These are phyloP conservation scores for Chaetodon trifasciatus DNA, from an alignment of 2,797 vertebrate species.

Conservation along the genomic window DNA sequence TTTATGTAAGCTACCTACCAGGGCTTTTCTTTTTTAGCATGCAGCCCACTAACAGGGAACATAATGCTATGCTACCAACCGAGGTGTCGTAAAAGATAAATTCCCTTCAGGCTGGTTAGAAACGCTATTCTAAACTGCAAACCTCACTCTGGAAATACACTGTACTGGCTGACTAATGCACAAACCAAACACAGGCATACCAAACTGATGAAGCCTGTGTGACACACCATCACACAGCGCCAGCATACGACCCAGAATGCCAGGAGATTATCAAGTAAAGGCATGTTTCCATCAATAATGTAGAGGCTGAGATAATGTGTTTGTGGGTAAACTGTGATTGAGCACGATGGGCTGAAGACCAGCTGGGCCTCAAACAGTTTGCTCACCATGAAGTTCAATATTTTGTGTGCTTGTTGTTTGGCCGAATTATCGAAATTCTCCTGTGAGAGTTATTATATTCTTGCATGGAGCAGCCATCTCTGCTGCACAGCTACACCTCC, in stretches of 20 bases:
- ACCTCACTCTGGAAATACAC: conserved; percentile 50
- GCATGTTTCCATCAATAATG: conserved; percentile 35
- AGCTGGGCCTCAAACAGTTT: conserved; percentile 11
- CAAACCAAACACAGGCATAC: conserved; percentile 63
- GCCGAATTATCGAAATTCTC: not conserved
- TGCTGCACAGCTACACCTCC: not conserved
- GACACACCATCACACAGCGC: conserved; percentile 37
- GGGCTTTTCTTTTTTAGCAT: not conserved
- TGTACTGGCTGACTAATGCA: conserved; percentile 50
- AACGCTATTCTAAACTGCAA: conserved; percentile 26
- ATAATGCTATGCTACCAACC: not conserved
- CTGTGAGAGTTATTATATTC: not conserved
- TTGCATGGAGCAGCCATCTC: not conserved
- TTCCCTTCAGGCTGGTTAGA: conserved; percentile 15
- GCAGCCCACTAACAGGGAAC: conserved; percentile 2
- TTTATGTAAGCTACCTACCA: conserved; percentile 1
- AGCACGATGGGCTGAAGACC: not conserved
- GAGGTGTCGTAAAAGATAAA: conserved; percentile 27
- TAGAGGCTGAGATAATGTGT: not conserved
- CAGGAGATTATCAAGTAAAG: conserved; percentile 40
- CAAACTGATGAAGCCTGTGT: conserved; percentile 52
- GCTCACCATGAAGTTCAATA: not conserved
- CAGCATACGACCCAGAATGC: conserved; percentile 21
- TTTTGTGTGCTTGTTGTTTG: not conserved
- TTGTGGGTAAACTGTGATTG: conserved; percentile 22